Percentiles rank a stretch among this genome's conserved stretches.
Conservation (phyloP, 2,113 vertebrate genomes). For the Brienomyrus brachyistius region DNA sequence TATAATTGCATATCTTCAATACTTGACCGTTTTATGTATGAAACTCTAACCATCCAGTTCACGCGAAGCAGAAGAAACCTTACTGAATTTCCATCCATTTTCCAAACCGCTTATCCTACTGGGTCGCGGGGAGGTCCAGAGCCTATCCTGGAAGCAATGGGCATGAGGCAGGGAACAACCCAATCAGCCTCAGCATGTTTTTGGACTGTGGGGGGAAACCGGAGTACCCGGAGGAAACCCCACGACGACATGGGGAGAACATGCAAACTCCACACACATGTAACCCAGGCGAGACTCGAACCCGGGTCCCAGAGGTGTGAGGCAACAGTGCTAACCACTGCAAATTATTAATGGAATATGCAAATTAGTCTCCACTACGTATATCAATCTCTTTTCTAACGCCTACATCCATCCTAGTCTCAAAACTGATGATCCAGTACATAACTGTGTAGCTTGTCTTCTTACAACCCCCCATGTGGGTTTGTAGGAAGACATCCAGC, state of each 20-base stretch:
- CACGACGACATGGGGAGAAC: no score
- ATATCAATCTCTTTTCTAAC: neutral
- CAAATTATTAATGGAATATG: neutral
- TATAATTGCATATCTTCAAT: neutral
- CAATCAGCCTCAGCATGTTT: no score
- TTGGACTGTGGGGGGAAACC: no score
- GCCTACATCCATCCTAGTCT: neutral
- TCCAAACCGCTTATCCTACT: no score
- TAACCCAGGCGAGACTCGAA: no score
- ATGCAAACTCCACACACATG: no score
- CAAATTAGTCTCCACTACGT: neutral
- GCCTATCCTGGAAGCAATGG: no score
- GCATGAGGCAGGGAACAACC: no score
- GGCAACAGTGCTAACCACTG: no score
- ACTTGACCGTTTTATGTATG: neutral
- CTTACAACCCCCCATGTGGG: neutral
- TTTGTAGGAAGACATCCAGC: neutral
- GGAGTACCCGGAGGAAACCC: no score
- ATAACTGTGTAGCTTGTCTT: neutral
- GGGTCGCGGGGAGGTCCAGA: no score
- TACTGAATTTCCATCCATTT: neutral
- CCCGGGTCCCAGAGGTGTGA: no score
- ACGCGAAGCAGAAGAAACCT: neutral
- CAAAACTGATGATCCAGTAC: neutral
- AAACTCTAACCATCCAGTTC: neutral